Evolutionary conservation across 2,797 vertebrate species (phyloP).

Genomic region (Setipinna tenuifilis): DNA sequence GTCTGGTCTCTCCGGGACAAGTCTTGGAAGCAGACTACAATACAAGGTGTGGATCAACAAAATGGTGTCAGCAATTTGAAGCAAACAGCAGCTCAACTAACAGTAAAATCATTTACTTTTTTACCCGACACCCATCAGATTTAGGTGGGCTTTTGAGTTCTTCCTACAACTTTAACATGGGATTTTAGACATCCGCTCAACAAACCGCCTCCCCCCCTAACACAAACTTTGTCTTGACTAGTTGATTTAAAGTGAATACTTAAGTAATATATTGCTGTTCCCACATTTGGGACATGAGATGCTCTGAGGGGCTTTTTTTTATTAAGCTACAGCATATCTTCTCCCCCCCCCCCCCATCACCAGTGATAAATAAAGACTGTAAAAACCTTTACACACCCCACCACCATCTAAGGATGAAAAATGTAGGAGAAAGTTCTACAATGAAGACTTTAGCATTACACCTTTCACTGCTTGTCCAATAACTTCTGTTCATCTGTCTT

Average conservation of each 20-base stretch:
- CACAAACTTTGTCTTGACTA: constrained; percentile 34
- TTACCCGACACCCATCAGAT: constrained; percentile 63
- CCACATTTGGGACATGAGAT: constrained; percentile 64
- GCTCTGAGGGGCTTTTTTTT: constrained; percentile 51
- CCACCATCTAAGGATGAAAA: no score
- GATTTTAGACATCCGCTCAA: background rate
- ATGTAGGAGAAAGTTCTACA: no score
- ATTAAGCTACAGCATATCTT: constrained; percentile 38
- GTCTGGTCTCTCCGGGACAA: constrained; percentile 66
- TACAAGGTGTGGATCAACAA: constrained; percentile 65
- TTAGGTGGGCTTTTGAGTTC: constrained; percentile 53
- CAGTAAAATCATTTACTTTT: constrained; percentile 77
- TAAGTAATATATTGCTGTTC: constrained; percentile 60
- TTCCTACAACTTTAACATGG: background rate
- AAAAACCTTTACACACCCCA: no score
- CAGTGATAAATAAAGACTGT: no score
- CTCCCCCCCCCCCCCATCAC: background rate
- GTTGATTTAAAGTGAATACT: constrained; percentile 61
- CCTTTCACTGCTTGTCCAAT: no score
- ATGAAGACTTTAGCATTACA: no score
- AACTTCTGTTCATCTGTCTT: no score
- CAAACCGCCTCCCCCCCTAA: background rate
- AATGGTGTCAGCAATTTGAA: constrained; percentile 72
- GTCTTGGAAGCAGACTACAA: constrained; percentile 61
- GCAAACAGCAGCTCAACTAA: constrained; percentile 80